Base-by-base conservation (phyloP, 1,140 invertebrate genomes). In the Brachionus paranguensis region DNA sequence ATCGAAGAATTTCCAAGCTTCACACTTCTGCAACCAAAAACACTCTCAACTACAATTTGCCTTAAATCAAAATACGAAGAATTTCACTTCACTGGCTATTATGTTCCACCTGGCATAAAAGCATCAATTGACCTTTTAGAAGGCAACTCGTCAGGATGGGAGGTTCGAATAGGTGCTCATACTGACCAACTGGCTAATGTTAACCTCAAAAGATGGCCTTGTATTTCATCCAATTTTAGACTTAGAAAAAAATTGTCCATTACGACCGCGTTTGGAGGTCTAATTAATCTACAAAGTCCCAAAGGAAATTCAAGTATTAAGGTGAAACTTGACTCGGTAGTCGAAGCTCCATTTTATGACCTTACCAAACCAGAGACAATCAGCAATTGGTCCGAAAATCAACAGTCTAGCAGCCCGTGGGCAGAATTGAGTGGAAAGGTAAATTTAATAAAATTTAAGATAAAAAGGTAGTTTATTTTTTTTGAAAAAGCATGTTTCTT, bases 401-500 rank as follows among this genome's bases (percentile, higher is more conserved):
- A 55, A 14, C 37, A 45, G 17, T 41, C 78, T 27, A 64, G 37
- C 11, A 47, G 53, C 20, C 53, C 53, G 12, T 81, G 78, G 78
- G 50, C 78, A 11, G 78, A 81, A 68, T 33, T 81, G 17, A 68
- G 53, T 81, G 78, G 78, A 41, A 60, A 76, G 33, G 72, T 76
- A 76, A 79, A 12, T 60, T 53, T 45, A 41, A 27, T 24, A 33
- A 64, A 64, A 68, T 0, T 29, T 29, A 6, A 1, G 8, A 33
- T 1, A 29, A 29, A 14, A 68, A 33, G 11, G 10, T 0, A 12
- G 10, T 45, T 29, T 27, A 47, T 14, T 29, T 27, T n/a, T 86
- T 8, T 37, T 72, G 29, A 85, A 84, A 12, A 78, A 85, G 43
- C 37, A 84, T 20, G 64, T 86, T 17, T 74, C 84, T 6, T 64